Evolutionary conservation across 2,113 vertebrate species (phyloP).

Genomic region (Callaeas wilsoni): DNA sequence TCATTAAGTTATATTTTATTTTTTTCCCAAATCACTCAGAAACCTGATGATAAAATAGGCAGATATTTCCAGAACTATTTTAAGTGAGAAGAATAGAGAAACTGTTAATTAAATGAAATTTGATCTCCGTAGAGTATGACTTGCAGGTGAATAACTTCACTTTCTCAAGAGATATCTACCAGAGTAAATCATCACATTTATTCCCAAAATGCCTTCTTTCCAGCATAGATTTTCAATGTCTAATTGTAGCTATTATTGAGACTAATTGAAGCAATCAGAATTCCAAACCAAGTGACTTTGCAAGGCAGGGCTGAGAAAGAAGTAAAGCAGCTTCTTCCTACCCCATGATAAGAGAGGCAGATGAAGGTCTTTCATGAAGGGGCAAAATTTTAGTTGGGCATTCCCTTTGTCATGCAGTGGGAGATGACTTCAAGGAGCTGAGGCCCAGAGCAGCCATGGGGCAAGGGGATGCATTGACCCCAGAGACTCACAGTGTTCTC

Average conservation of each 20-base stretch:
- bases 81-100: not conserved
- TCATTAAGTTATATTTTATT: not conserved
- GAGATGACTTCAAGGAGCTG: not conserved
- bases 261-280: not conserved
- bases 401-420: not conserved
- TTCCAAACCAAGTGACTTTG: not conserved
- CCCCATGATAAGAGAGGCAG: rapidly evolving
- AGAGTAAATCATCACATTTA: not conserved
- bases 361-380: not conserved
- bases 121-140: not conserved
- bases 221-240: not conserved
- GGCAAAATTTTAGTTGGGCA: not conserved
- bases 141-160: not conserved
- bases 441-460: not conserved
- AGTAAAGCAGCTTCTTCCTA: not conserved
- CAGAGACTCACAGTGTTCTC: not conserved
- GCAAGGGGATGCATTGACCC: not conserved
- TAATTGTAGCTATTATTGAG: not conserved
- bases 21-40: not conserved
- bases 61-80: not conserved
- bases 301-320: not conserved
- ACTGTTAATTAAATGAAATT: not conserved
- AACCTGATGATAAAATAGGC: not conserved
- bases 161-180: not conserved
- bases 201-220: not conserved